Evolutionary conservation across 2,797 vertebrate species (phyloP).

Genomic region (Melanotaenia pygmaea): DNA sequence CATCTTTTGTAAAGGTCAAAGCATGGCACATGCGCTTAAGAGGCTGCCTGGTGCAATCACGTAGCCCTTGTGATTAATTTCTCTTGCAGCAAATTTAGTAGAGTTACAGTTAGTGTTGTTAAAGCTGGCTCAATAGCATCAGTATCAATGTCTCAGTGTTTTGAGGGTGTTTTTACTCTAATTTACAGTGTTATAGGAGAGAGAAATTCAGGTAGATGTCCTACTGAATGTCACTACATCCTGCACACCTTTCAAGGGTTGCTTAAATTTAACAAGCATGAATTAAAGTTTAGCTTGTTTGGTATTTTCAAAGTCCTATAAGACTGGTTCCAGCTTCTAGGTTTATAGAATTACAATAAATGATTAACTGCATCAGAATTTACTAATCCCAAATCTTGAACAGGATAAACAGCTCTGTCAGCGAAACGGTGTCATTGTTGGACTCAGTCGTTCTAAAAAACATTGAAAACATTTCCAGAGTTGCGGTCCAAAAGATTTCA

Average conservation of each 20-base stretch:
- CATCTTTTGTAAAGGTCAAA: conserved; percentile 4
- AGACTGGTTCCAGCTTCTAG: neutral
- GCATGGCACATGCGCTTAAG: neutral
- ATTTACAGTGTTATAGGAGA: neutral
- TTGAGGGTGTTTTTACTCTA: neutral
- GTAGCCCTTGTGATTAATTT: neutral
- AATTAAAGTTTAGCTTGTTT: too few species aligned
- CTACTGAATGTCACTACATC: too few species aligned
- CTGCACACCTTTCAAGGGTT: neutral
- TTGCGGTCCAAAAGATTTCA: neutral
- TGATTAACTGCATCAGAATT: neutral
- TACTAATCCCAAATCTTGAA: neutral
- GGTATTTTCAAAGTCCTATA: too few species aligned
- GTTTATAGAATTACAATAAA: neutral
- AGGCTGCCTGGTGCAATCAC: neutral
- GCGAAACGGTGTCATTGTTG: neutral
- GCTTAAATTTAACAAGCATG: too few species aligned
- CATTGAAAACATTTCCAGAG: neutral
- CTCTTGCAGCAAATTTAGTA: neutral
- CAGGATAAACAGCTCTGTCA: neutral
- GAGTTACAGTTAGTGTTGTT: neutral
- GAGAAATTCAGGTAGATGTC: neutral
- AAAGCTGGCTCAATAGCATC: neutral
- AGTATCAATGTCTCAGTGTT: neutral
- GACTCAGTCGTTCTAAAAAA: neutral